Evolutionary conservation across 2,797 vertebrate genomes (phyloP), one percentile per base, ranked within the genome.

Genomic region (Notolabrus celidotus): DNA sequence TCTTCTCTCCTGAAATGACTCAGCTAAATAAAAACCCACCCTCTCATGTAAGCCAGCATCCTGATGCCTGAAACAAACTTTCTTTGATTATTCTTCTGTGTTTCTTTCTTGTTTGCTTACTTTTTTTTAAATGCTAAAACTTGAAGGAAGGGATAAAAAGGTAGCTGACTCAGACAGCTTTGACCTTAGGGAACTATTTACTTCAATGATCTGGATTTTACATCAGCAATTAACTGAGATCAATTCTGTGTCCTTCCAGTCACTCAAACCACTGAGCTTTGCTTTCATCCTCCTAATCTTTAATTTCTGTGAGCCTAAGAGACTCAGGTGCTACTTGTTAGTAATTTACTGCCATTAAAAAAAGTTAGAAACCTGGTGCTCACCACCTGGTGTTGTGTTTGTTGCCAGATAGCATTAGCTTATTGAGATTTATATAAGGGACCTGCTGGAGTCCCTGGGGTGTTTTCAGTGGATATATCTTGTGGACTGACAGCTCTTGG

Each of bases 381-480:
- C 51, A 63, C 57, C 75, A 79, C 39, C 38, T 70, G 82, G 22
- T 56, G 20, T 43, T 66, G 64, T 76, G 58, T 77, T 64, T 62
- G 65, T 83, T 86, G 77, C 86, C 83, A 85, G 73, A 82, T 45
- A 82, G 71, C 80, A 88, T 88, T 87, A 85, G 86, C 52, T 80
- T 82, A 86, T 83, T 90, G 77, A 80, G 51, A 69, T 76, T 22
- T 77, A 53, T 46, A 72, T 80, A 79, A 75, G 34, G 17, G 61
- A 43, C 22, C 42, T 43, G 55, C 60, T 59, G 63, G 17, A 59
- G 62, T 43, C 75, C 59, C 47, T 10, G 42, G 33, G 64, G 43
- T 47, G 23, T 61, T 71, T 78, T 57, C 64, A 54, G 34, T 14
- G 65, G 77, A 83, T 81, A 80, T 77, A 57, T 85, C 73, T 73